Evolutionary conservation across 2,113 vertebrate species (phyloP).

Genomic region (Anser brachyrhynchus): DNA sequence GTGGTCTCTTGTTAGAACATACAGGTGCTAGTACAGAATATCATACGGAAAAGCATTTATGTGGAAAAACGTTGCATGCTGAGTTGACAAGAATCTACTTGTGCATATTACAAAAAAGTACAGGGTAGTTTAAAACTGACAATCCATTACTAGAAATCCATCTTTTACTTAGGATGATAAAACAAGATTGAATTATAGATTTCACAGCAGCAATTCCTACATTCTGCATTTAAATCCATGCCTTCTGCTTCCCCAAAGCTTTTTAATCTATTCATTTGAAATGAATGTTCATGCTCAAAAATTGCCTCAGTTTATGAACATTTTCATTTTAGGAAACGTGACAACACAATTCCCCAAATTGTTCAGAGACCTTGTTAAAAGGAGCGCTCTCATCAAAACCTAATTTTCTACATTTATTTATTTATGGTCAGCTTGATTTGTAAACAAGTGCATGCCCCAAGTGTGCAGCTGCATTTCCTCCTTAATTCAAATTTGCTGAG

Average conservation of each 20-base stretch:
- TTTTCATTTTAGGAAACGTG: background rate
- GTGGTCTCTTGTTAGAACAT: background rate
- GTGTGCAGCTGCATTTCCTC: background rate
- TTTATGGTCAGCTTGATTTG: background rate
- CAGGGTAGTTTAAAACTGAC: slow-evolving; percentile 17
- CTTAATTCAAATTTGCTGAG: background rate
- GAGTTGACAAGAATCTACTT: slow-evolving; percentile 45
- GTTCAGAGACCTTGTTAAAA: background rate
- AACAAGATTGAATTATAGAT: slow-evolving; percentile 71
- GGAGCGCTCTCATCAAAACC: background rate
- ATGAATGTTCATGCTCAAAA: slow-evolving; percentile 48
- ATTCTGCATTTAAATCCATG: slow-evolving; percentile 6
- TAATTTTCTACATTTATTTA: background rate
- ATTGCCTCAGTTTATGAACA: background rate
- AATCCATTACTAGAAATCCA: slow-evolving; percentile 57
- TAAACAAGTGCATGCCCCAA: background rate
- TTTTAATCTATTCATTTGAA: slow-evolving; percentile 54
- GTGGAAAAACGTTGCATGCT: background rate
- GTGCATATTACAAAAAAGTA: slow-evolving; percentile 37
- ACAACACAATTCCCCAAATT: background rate
- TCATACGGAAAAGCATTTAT: background rate
- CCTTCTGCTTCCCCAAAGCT: slow-evolving; percentile 47
- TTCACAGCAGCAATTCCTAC: background rate
- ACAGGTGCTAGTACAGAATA: background rate
- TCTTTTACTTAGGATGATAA: slow-evolving; percentile 56